These are phyloP conservation scores for Leuciscus idus DNA, from an alignment of 2,113 vertebrate species.

Conservation along the genomic window DNA sequence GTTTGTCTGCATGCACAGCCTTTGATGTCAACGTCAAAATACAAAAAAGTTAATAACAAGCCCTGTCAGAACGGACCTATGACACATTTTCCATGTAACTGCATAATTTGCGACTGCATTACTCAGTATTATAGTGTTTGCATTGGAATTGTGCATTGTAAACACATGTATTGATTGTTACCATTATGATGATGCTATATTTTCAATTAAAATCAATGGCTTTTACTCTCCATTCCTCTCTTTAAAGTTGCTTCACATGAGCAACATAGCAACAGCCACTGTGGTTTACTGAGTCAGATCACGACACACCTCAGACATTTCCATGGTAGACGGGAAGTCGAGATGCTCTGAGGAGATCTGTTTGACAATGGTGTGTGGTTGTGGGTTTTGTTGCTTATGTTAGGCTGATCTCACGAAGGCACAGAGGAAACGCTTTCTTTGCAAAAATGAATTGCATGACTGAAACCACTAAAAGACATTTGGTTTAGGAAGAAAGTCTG, in stretches of 20 bases:
- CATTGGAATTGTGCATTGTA: background rate
- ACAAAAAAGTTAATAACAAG: background rate
- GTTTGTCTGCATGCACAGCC: too few species aligned
- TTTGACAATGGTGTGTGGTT: background rate
- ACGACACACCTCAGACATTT: background rate
- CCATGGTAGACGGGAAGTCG: background rate
- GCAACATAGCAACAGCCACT: background rate
- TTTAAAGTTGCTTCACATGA: background rate
- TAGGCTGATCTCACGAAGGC: background rate
- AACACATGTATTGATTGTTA: background rate
- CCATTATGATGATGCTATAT: background rate
- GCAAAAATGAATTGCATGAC: background rate
- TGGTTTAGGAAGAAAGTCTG: background rate
- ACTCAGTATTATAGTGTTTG: background rate
- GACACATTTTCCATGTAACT: background rate
- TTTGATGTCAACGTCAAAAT: background rate
- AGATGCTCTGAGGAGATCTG: background rate
- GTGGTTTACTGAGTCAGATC: background rate
- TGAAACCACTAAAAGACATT: background rate
- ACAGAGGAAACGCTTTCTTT: background rate
- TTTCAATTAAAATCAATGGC: background rate
- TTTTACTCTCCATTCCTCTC: background rate
- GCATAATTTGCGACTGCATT: background rate
- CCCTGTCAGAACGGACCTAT: background rate
- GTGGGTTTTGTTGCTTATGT: background rate